Evolutionary conservation across 2,113 vertebrate species (phyloP).

Genomic region (Festucalex cinctus): DNA sequence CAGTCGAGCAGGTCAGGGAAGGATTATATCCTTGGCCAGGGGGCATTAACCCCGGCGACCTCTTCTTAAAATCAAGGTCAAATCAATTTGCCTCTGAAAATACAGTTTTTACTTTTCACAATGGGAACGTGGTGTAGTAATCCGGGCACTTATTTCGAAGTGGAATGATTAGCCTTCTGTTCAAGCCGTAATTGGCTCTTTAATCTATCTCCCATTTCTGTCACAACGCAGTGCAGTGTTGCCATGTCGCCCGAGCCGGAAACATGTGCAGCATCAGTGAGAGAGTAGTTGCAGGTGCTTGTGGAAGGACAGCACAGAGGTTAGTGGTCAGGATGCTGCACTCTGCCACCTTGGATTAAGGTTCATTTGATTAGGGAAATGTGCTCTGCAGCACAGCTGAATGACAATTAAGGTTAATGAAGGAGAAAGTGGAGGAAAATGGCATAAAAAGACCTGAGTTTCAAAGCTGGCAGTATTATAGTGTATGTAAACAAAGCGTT

Average conservation of each 20-base stretch:
- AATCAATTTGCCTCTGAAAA: constrained; percentile 3
- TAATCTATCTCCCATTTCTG: constrained; percentile 69
- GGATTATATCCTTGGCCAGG: constrained; percentile 1
- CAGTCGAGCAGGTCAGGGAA: background rate
- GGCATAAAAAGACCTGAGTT: constrained; percentile 2
- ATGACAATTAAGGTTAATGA: constrained; percentile 45
- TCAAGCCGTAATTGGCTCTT: constrained; percentile 72
- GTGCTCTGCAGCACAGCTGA: constrained; percentile 24
- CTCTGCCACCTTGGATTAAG: constrained; percentile 48
- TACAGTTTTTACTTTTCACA: constrained; percentile 18
- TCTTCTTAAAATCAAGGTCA: background rate
- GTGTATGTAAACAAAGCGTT: constrained; percentile 10
- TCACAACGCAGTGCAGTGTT: constrained; percentile 51
- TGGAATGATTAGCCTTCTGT: constrained; percentile 67
- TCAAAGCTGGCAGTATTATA: background rate
- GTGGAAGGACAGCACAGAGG: constrained; percentile 31
- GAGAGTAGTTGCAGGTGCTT: constrained; percentile 23
- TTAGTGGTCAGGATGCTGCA: constrained; percentile 30
- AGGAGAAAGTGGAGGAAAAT: constrained; percentile 9
- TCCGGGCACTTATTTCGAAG: constrained; percentile 58
- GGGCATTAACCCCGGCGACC: background rate
- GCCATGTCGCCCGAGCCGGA: constrained; percentile 55
- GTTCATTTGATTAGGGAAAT: constrained; percentile 51
- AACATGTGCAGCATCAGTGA: constrained; percentile 11
- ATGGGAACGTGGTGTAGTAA: constrained; percentile 47